These are phyloP conservation scores for Apodemus speciosus DNA, from an alignment of 2,113 vertebrate species.

Conservation along the genomic window DNA sequence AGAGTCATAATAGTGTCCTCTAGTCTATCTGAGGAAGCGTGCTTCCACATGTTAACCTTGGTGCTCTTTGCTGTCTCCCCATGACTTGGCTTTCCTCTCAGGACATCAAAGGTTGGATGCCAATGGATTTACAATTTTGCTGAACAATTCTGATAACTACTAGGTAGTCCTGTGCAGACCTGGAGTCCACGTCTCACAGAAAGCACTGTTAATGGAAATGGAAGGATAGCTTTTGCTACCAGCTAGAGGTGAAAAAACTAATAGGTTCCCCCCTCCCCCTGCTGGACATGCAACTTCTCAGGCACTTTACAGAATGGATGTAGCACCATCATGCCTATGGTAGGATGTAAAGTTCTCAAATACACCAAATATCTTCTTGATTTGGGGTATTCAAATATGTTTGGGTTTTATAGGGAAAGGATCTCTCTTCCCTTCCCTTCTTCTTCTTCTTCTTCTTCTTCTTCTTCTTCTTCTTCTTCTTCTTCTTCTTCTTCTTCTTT, in stretches of 20 bases:
- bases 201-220: not conserved
- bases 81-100: not conserved
- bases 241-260: not conserved
- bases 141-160: not conserved
- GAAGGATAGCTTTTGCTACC: not conserved
- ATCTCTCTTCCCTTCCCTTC: not conserved
- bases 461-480: not conserved
- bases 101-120: not conserved
- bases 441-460: not conserved
- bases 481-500: not conserved
- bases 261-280: rapidly evolving
- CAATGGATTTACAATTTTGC: not conserved
- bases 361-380: not conserved
- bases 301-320: not conserved
- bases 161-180: not conserved
- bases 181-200: not conserved
- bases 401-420: not conserved
- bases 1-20: constrained; percentile 34
- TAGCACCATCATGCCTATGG: not conserved
- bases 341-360: not conserved
- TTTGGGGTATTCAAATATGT: not conserved
- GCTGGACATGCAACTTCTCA: not conserved
- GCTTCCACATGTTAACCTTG: not conserved
- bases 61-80: not conserved
- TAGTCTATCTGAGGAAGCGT: not conserved